Percentiles rank a stretch among this genome's conserved stretches.
Evolutionary conservation across 1,140 invertebrate genomes (phyloP).

Genomic region (Eueides isabella): DNA sequence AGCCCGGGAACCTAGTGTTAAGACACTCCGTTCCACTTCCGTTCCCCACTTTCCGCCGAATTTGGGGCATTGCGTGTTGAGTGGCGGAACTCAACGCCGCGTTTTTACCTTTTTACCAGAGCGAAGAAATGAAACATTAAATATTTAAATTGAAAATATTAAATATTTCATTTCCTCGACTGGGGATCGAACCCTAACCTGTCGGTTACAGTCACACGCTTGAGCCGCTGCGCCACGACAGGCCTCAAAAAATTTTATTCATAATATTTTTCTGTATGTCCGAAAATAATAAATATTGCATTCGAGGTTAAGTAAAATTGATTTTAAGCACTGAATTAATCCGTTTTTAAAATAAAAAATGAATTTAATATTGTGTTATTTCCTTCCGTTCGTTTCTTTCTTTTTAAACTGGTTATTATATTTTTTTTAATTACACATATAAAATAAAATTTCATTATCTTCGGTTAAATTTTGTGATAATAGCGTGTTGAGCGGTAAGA

Average conservation of each 20-base stretch:
- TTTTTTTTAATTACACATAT: neutral
- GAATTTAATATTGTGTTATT: too few relatives aligned
- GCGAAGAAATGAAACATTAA: too few relatives aligned
- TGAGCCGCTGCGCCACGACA: too few relatives aligned
- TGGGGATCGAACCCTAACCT: too few relatives aligned
- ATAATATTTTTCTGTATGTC: neutral
- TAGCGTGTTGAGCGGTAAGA: too few relatives aligned
- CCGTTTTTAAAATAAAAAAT: constrained; percentile 3
- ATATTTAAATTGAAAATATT: too few relatives aligned
- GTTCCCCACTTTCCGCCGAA: neutral
- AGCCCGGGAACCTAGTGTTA: neutral
- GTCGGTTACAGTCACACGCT: too few relatives aligned
- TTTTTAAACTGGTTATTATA: neutral
- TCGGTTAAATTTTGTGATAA: too few relatives aligned
- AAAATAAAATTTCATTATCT: too few relatives aligned
- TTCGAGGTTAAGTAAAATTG: neutral
- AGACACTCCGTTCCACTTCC: neutral
- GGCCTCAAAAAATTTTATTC: too few relatives aligned
- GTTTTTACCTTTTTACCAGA: too few relatives aligned
- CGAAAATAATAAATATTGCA: neutral
- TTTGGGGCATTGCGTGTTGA: neutral
- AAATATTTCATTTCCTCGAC: too few relatives aligned
- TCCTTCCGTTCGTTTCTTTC: neutral
- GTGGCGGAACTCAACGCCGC: neutral
- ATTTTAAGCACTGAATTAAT: neutral